Percentiles rank a stretch among this genome's conserved stretches.
Conservation (phyloP, 1,140 invertebrate genomes). For the Leptinotarsa lineolata region DNA sequence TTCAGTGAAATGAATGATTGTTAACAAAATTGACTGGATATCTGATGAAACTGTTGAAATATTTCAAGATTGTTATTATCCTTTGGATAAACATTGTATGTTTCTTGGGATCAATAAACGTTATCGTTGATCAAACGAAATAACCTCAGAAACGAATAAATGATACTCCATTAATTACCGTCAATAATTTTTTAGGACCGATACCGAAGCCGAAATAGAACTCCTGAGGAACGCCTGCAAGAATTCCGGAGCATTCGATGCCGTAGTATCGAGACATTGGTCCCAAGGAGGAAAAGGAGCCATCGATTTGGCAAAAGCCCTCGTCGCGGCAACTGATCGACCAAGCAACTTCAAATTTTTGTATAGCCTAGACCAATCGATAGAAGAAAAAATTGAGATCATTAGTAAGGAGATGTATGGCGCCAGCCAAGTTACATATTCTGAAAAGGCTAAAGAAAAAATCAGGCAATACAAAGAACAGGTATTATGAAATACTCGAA, state of each 20-base stretch:
- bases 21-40: too few relatives aligned
- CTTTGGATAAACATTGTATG: too few relatives aligned
- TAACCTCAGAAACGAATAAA: too few relatives aligned
- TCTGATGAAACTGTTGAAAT: too few relatives aligned
- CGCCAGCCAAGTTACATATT: slow-evolving; percentile 82
- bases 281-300: slow-evolving; percentile 89
- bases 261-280: slow-evolving; percentile 90
- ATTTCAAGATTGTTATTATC: too few relatives aligned
- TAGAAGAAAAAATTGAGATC: slow-evolving; percentile 86
- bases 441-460: slow-evolving; percentile 68
- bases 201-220: slow-evolving; percentile 84
- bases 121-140: too few relatives aligned
- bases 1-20: too few relatives aligned
- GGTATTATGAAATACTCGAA: slow-evolving; percentile 48
- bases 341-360: slow-evolving; percentile 74
- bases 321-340: slow-evolving; percentile 75
- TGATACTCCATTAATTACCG: too few relatives aligned
- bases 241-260: slow-evolving; percentile 81
- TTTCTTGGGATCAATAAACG: too few relatives aligned
- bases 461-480: slow-evolving; percentile 69
- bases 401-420: slow-evolving; percentile 97
- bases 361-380: slow-evolving; percentile 78
- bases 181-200: slow-evolving; percentile 61
- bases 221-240: slow-evolving; percentile 75
- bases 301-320: slow-evolving; percentile 80